phyloP scores from a whole-genome alignment of 2,113 vertebrate genomes.

The Eupsittula cactorum region DNA sequence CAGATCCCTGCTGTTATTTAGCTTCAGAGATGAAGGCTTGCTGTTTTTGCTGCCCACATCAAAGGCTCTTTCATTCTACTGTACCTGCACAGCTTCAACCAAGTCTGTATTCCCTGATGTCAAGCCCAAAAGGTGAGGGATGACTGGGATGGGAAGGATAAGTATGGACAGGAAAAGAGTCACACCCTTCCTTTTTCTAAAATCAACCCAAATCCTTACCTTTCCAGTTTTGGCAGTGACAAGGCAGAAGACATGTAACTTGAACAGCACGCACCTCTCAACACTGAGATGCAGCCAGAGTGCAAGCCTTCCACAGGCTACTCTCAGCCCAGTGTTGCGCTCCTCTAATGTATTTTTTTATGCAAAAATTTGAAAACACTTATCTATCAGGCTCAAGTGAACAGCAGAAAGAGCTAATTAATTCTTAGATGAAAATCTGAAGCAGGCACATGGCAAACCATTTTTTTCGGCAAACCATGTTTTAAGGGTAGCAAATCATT shows the following conservation, averaged over 20 bases:
- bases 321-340: background rate
- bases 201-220: background rate
- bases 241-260: background rate
- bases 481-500: background rate
- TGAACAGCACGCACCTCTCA: background rate
- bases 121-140: background rate
- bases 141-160: background rate
- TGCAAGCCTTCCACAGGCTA: background rate
- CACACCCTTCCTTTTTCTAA: background rate
- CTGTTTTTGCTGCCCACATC: background rate
- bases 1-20: background rate
- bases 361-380: background rate
- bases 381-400: background rate
- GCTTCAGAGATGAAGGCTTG: background rate
- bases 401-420: background rate
- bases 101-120: background rate
- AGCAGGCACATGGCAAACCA: background rate
- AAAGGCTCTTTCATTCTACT: background rate
- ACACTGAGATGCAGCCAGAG: background rate
- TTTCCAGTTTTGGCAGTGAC: background rate
- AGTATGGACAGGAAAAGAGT: background rate
- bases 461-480: background rate
- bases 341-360: background rate
- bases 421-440: background rate
- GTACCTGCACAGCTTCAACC: background rate